Percentiles rank a stretch among this genome's conserved stretches.
phyloP scores from a whole-genome alignment of 2,113 vertebrate species.

The Bubalus kerabau region DNA sequence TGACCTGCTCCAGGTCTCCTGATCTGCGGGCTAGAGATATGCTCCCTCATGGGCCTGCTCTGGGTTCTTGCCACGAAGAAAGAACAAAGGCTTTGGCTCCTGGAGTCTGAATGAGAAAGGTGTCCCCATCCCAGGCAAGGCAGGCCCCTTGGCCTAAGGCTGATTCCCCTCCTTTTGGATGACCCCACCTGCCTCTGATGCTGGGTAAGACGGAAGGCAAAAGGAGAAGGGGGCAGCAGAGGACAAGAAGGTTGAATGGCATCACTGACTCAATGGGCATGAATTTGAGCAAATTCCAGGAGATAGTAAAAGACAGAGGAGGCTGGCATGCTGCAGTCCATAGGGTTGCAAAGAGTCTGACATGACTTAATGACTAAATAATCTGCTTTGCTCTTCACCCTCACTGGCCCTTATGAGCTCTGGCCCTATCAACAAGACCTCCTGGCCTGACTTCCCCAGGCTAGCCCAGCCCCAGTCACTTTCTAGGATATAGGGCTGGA shows the following conservation, averaged over 20 bases:
- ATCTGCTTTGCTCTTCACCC: neutral
- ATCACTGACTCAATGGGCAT: neutral
- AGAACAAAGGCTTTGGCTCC: neutral
- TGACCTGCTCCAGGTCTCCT: neutral
- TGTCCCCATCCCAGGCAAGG: neutral
- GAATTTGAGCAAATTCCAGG: neutral
- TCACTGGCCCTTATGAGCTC: neutral
- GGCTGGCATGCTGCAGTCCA: neutral
- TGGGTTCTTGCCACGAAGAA: neutral
- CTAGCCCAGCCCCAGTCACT: neutral
- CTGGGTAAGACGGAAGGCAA: neutral
- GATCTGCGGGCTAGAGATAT: neutral
- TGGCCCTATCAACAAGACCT: neutral
- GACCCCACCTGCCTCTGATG: neutral
- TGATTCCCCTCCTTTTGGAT: neutral
- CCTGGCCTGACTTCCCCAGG: neutral
- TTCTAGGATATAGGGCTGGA: neutral
- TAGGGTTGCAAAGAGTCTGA: neutral
- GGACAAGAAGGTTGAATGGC: neutral
- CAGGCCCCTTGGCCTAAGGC: neutral
- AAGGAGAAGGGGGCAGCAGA: neutral
- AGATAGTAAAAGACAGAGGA: neutral
- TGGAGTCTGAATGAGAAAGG: neutral
- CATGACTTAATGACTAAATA: neutral
- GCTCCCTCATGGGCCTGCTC: neutral